Base-by-base conservation (phyloP, 2,888 invertebrate species). In the Microplitis deprimator region DNA sequence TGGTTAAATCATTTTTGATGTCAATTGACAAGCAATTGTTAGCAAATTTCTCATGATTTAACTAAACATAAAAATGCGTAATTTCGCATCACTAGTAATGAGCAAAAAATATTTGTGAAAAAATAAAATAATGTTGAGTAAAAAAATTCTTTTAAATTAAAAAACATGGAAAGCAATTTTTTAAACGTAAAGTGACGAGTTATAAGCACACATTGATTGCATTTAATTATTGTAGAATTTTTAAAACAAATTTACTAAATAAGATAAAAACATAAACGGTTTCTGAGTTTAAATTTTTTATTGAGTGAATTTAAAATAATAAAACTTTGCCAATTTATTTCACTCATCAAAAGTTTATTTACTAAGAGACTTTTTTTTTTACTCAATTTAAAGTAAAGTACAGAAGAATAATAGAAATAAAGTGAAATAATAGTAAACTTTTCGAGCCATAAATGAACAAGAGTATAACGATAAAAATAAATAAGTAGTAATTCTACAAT, bases 401-500 rank as follows among this genome's bases (percentile, higher is more conserved):
- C 29, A 50, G 13, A 50, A 13, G 50, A 5, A 50, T 50, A 50
- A 50, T 50, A 3, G 13, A 13, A 50, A 50, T 8, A 50, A 50
- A 50, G 13, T 50, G 10, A 50, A 50, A 50, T 50, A 13, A 50
- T 50, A 50, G 13, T 50, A 50, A 50, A 50, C 13, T 13, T 50
- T 50, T 50, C 50, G 50, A 62, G 16, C 13, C 62, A 62, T 62
- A 62, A 17, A 62, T 13, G 8, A 62, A 13, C 62, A 62, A n/a
- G n/a, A 17, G 62, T 16, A 62, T 7, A 62, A 62, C 29, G 29
- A 50, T 50, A 50, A 50, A 13, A 50, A 50, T 50, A 50, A 50
- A 13, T 13, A 50, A 17, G 13, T 41, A 4, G 29, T 8, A 50
- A 73, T 41, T 64, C 41, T 73, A 61, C 17, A 73, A 64, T 62